Evolutionary conservation across 2,113 vertebrate genomes (phyloP).

Genomic region (Datnioides undecimradiatus): DNA sequence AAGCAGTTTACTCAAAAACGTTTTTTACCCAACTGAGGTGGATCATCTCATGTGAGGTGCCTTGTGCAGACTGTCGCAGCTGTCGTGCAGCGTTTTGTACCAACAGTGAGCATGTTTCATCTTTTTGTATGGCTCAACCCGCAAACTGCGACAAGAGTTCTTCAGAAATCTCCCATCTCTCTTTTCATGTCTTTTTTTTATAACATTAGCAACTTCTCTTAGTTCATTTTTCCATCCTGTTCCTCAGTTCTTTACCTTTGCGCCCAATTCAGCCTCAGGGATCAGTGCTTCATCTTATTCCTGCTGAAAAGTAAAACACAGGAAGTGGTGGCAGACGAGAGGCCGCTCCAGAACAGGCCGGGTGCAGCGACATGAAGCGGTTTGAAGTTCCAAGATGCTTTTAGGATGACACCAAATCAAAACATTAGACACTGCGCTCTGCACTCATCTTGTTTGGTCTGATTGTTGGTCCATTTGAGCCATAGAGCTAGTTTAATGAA

Average conservation of each 20-base stretch:
- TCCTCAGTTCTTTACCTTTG: neutral
- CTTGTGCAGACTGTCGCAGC: too few relatives aligned
- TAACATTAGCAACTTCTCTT: neutral
- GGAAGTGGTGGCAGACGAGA: neutral
- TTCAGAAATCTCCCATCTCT: neutral
- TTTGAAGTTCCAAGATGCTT: neutral
- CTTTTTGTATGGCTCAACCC: too few relatives aligned
- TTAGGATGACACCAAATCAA: neutral
- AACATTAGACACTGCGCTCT: neutral
- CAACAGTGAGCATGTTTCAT: too few relatives aligned
- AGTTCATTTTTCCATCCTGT: neutral
- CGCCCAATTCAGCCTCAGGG: neutral
- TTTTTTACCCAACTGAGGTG: too few relatives aligned
- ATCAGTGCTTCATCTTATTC: conserved; percentile 38
- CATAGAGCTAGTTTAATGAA: neutral
- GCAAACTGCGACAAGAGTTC: neutral
- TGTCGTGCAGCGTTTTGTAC: too few relatives aligned
- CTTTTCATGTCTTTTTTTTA: neutral
- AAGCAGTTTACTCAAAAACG: neutral
- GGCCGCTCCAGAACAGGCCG: neutral
- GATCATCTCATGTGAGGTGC: too few relatives aligned
- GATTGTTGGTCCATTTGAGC: neutral
- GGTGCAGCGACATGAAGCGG: neutral
- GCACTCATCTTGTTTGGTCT: neutral
- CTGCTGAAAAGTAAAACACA: conserved; percentile 2